Percentiles rank a stretch among this genome's conserved stretches.
phyloP scores from a whole-genome alignment of 1,140 invertebrate genomes.

The Oncopodura yosiiana region DNA sequence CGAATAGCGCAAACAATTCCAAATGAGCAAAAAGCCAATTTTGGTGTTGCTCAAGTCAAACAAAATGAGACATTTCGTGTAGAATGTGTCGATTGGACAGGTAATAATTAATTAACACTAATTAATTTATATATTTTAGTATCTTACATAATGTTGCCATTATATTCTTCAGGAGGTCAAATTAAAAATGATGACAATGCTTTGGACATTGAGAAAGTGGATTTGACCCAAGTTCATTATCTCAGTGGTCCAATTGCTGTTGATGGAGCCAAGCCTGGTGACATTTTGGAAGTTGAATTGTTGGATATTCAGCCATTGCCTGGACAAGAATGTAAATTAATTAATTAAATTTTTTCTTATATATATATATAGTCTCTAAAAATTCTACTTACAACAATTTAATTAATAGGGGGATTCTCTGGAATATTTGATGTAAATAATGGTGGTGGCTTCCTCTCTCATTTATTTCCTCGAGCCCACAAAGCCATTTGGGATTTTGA shows the following conservation, averaged over 20 bases:
- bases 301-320: slow-evolving; percentile 19
- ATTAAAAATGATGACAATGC: slow-evolving; percentile 23
- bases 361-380: too few relatives aligned
- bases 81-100: slow-evolving; percentile 8
- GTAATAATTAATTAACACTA: slow-evolving; percentile 1
- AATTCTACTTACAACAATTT: too few relatives aligned
- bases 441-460: slow-evolving; percentile 15
- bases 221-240: slow-evolving; percentile 5
- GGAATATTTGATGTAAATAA: slow-evolving; percentile 20
- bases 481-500: slow-evolving; percentile 31
- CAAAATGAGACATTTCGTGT: slow-evolving; percentile 3
- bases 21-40: slow-evolving; percentile 12
- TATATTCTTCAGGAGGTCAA: slow-evolving; percentile 26
- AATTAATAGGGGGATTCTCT: slow-evolving; percentile 27
- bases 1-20: slow-evolving; percentile 10
- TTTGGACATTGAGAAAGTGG: slow-evolving; percentile 9
- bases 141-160: neutral
- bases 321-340: slow-evolving; percentile 11
- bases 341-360: too few relatives aligned
- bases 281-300: slow-evolving; percentile 27
- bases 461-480: neutral
- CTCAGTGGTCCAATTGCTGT: slow-evolving; percentile 24
- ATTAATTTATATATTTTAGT: neutral
- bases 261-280: slow-evolving; percentile 28
- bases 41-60: slow-evolving; percentile 1